Evolutionary conservation across 2,888 invertebrate species (phyloP).

Genomic region (Sinelater perroti): DNA sequence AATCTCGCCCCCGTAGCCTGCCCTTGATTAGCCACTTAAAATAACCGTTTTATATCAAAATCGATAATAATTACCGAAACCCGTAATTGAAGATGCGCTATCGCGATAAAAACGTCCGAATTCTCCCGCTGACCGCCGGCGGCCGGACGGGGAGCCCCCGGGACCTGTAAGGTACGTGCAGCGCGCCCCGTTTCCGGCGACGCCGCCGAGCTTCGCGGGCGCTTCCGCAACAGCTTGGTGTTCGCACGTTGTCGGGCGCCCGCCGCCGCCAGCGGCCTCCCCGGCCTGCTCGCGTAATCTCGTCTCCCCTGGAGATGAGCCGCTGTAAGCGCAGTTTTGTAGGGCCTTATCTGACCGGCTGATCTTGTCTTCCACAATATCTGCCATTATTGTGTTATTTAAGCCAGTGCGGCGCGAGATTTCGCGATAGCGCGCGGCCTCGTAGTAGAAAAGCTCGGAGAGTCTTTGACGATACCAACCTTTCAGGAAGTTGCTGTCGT

Average conservation of each 20-base stretch:
- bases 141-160: too few relatives aligned
- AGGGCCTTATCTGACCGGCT: conserved; percentile 43
- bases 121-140: too few relatives aligned
- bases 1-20: conserved; percentile 1
- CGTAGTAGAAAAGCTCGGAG: too few relatives aligned
- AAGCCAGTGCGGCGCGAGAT: conserved; percentile 43
- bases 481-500: too few relatives aligned
- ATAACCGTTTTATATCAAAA: conserved; percentile 6
- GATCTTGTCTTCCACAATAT: conserved; percentile 46
- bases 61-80: conserved; percentile 11
- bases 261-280: conserved; percentile 25
- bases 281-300: conserved; percentile 28
- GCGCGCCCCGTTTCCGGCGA: background rate
- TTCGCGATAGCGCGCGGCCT: conserved; percentile 20
- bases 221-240: conserved; percentile 17
- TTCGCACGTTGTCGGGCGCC: conserved; percentile 32
- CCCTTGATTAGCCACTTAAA: conserved; percentile 8
- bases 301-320: conserved; percentile 41
- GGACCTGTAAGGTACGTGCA: too few relatives aligned
- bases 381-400: conserved; percentile 47
- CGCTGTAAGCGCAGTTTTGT: conserved; percentile 40
- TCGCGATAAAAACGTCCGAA: background rate
- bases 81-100: conserved; percentile 1
- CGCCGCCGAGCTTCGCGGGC: background rate
- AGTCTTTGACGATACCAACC: too few relatives aligned